Evolutionary conservation across 2,888 invertebrate species (phyloP).

Genomic region (Drosophila cracens): DNA sequence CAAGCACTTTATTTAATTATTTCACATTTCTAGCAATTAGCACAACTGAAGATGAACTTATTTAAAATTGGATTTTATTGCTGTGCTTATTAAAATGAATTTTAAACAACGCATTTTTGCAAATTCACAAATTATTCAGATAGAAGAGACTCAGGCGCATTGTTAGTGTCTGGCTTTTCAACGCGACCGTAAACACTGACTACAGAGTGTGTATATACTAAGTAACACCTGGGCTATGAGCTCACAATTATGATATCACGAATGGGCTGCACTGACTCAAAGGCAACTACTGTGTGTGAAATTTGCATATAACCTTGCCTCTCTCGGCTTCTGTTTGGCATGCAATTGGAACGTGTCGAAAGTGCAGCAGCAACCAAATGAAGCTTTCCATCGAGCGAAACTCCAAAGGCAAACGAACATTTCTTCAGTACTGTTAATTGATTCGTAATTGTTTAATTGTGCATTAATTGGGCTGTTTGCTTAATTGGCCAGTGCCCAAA

Average conservation of each 20-base stretch:
- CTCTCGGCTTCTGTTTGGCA: conserved; percentile 29
- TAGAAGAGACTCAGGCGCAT: not conserved
- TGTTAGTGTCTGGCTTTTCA: not conserved
- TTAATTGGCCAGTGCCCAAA: conserved; percentile 67
- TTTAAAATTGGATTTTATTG: conserved; percentile 19
- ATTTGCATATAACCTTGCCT: conserved; percentile 62
- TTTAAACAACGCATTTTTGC: not conserved
- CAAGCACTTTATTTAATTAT: not conserved
- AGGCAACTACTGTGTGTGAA: conserved; percentile 8
- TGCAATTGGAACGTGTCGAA: conserved; percentile 52
- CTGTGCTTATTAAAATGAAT: conserved; percentile 12
- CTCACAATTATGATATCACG: conserved; percentile 65
- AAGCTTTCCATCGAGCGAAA: conserved; percentile 26
- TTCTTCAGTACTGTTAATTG: conserved; percentile 54
- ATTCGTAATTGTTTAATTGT: conserved; percentile 66
- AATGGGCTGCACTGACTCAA: conserved; percentile 35
- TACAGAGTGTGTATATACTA: not conserved
- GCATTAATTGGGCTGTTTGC: conserved; percentile 58
- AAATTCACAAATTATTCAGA: conserved; percentile 18
- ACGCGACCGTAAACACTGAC: conserved; percentile 7
- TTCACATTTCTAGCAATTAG: conserved; percentile 20
- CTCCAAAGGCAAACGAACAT: conserved; percentile 14
- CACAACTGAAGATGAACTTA: conserved; percentile 3
- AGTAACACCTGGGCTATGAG: conserved; percentile 37
- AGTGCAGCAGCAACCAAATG: conserved; percentile 16